Conservation (phyloP, 2,113 vertebrate species). For the Gnathonemus longibarbis region DNA sequence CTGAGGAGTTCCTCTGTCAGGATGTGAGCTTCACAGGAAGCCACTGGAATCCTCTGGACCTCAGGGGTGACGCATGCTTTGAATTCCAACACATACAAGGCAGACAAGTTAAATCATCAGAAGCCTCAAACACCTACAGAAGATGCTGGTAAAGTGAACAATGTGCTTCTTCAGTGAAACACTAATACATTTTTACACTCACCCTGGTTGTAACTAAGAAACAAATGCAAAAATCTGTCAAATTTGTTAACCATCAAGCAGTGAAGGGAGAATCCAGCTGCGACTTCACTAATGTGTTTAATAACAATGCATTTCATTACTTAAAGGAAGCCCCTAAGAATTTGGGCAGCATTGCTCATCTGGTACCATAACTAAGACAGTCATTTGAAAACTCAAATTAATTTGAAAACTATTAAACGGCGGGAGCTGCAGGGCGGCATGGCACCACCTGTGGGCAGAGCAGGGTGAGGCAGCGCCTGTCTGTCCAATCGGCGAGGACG, state of each 20-base stretch:
- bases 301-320: neutral
- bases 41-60: neutral
- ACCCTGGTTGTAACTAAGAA: neutral
- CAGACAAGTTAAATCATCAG: neutral
- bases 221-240: neutral
- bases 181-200: neutral
- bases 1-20: neutral
- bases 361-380: neutral
- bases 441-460: neutral
- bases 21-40: neutral
- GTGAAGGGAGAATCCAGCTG: neutral
- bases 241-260: neutral
- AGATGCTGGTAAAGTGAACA: neutral
- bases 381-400: neutral
- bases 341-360: neutral
- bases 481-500: conserved; percentile 40
- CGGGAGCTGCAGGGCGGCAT: neutral
- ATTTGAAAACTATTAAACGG: neutral
- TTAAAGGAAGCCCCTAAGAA: neutral
- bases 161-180: neutral
- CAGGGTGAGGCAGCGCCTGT: neutral
- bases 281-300: neutral
- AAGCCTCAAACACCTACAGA: neutral
- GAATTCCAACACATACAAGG: neutral
- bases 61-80: neutral